Evolutionary conservation across 2,888 invertebrate species (phyloP), one percentile per base, ranked within the genome.

Genomic region (Agriotes lineatus): DNA sequence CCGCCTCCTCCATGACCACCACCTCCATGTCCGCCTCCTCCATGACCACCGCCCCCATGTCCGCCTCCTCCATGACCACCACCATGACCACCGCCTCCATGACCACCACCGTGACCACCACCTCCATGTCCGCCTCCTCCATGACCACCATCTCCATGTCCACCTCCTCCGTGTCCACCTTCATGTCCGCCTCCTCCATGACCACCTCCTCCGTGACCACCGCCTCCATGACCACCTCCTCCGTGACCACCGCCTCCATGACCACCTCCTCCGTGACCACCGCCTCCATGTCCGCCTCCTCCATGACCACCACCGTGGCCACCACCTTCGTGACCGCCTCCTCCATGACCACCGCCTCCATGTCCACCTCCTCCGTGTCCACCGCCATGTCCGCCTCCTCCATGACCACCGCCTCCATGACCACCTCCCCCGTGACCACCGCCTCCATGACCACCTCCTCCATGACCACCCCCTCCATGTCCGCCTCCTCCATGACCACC

Each of bases 231-330:
- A 25, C 22, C 22, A 14, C 18, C 72, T 14, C 69, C 62, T 5
- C 73, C 67, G 14, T 72, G 63, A 19, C 72, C 73, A n/a, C n/a
- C n/a, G n/a, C n/a, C n/a, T n/a, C n/a, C n/a, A n/a, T n/a, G n/a
- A 9, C 70, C 71, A 10, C 72, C 67, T 5, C 66, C 69, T 16
- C 60, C 58, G 4, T 44, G 64, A 4, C 52, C 42, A 12, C 61
- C 69, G 39, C 69, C 54, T 6, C 67, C 59, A 42, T 62, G 19
- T 18, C 52, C 50, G 48, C 62, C 60, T 4, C 72, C 74, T 90
- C 90, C n/a, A n/a, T n/a, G n/a, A n/a, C n/a, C n/a, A n/a, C n/a
- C n/a, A n/a, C n/a, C n/a, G 16, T 44, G 16, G 4, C 44, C 30
- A 9, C 30, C 50, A 2, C 33, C 30, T 0, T 30, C 50, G 14